These are phyloP conservation scores for Galemys pyrenaicus DNA, from an alignment of 2,113 vertebrate species.

Conservation along the genomic window DNA sequence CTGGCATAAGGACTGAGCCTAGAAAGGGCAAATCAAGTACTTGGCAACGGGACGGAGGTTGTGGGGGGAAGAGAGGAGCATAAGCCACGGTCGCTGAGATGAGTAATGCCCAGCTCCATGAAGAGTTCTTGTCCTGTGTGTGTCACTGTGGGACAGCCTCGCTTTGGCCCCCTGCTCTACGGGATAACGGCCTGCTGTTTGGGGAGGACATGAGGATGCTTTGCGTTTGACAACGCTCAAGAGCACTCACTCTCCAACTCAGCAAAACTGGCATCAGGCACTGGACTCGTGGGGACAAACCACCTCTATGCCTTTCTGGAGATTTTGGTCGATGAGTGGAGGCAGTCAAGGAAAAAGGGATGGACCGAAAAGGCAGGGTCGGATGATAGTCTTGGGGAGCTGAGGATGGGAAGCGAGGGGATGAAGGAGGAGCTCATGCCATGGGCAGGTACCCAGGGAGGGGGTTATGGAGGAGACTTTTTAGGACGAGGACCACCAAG, in stretches of 20 bases:
- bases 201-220: background rate
- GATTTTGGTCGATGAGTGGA: background rate
- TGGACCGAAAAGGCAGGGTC: background rate
- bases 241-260: background rate
- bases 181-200: background rate
- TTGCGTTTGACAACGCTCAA: background rate
- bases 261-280: background rate
- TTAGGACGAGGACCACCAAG: background rate
- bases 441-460: background rate
- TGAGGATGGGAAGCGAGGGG: background rate
- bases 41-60: background rate
- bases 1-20: background rate
- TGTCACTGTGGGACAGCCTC: background rate
- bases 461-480: background rate
- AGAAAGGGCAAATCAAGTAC: background rate
- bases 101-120: background rate
- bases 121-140: background rate
- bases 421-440: background rate
- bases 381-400: background rate
- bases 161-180: background rate
- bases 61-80: too few species aligned
- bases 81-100: background rate
- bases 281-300: background rate
- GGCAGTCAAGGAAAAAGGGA: background rate
- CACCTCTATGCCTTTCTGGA: background rate